Evolutionary conservation across 2,113 vertebrate species (phyloP).

Genomic region (Tragulus kanchil): DNA sequence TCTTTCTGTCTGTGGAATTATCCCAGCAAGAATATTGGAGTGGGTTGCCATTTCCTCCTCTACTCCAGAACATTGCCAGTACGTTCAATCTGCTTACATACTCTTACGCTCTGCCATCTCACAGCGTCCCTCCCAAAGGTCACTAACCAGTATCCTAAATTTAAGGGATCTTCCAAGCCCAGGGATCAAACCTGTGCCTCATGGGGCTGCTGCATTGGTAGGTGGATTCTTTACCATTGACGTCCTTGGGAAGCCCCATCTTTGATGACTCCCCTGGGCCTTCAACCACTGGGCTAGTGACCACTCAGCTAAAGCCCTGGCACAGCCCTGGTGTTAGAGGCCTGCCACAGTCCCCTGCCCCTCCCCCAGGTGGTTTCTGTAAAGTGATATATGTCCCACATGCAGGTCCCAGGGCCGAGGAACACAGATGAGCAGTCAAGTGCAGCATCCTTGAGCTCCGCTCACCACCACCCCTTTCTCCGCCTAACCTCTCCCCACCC

Average conservation of each 20-base stretch:
- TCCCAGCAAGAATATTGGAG: background rate
- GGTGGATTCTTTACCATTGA: background rate
- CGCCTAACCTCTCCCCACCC: background rate
- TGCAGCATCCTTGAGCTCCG: background rate
- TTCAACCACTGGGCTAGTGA: background rate
- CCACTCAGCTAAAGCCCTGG: background rate
- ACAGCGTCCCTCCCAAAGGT: background rate
- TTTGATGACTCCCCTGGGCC: background rate
- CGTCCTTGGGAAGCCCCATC: background rate
- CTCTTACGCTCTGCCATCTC: background rate
- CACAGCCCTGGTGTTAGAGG: background rate
- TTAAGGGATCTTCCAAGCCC: background rate
- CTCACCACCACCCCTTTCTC: background rate
- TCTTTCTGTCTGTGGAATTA: background rate
- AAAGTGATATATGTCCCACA: background rate
- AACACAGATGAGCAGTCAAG: background rate
- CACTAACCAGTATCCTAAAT: background rate
- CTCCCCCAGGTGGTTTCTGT: background rate
- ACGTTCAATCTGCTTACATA: background rate
- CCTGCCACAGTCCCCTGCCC: accelerated
- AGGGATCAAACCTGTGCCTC: background rate
- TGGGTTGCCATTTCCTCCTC: background rate
- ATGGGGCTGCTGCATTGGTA: background rate
- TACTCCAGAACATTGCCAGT: background rate
- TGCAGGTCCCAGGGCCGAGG: background rate